A percentile compares a stretch with the other conserved stretches of the same genome.
Evolutionary conservation across 2,888 invertebrate genomes (phyloP).

Genomic region (Orthonychiurus folsomi): DNA sequence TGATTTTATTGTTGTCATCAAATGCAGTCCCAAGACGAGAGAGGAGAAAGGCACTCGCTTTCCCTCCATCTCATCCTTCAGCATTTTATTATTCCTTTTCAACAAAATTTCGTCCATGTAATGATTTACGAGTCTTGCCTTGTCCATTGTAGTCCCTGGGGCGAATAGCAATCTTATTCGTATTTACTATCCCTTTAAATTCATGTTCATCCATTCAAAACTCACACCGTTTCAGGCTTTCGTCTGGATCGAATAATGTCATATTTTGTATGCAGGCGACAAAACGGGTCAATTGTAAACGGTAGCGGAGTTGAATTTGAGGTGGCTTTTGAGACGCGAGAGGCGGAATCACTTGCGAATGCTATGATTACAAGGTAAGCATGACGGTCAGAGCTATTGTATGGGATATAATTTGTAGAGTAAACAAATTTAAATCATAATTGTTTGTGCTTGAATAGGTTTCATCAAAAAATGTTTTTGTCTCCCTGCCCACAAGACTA

Average conservation of each 20-base stretch:
- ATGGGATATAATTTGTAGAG: too few relatives aligned
- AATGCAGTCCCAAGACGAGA: background rate
- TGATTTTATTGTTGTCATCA: background rate
- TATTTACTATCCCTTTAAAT: background rate
- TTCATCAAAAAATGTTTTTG: constrained; percentile 5
- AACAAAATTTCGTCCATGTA: background rate
- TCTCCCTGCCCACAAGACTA: constrained; percentile 28
- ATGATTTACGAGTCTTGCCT: background rate
- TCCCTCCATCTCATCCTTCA: background rate
- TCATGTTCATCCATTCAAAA: constrained; percentile 14
- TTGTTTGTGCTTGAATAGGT: background rate
- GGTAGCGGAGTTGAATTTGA: too few relatives aligned
- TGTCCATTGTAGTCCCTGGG: too few relatives aligned
- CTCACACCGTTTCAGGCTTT: constrained; percentile 27
- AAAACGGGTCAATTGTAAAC: too few relatives aligned
- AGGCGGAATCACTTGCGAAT: background rate
- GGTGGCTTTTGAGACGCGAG: background rate
- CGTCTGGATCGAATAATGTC: too few relatives aligned
- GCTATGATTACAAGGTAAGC: too few relatives aligned
- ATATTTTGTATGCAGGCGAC: too few relatives aligned
- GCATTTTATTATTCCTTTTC: too few relatives aligned
- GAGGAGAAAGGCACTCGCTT: background rate
- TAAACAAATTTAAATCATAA: background rate
- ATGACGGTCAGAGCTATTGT: too few relatives aligned
- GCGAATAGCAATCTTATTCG: background rate